Evolutionary conservation across 2,797 vertebrate genomes (phyloP).

Genomic region (Hemitrygon akajei): DNA sequence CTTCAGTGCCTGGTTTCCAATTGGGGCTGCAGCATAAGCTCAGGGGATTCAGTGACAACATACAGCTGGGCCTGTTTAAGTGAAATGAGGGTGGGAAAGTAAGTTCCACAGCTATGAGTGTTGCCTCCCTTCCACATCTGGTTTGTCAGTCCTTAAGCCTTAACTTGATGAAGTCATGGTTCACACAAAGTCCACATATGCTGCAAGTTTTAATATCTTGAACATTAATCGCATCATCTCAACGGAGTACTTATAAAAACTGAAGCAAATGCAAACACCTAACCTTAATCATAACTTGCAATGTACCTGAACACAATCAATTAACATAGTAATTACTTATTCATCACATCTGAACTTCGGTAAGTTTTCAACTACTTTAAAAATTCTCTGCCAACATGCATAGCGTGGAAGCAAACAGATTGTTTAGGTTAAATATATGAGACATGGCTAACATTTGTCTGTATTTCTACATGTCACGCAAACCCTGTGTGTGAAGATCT

Average conservation of each 20-base stretch:
- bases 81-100: constrained; percentile 7
- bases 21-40: not conserved
- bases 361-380: not conserved
- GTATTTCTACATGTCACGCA: not conserved
- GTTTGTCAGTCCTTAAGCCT: not conserved
- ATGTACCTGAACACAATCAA: not conserved
- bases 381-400: not conserved
- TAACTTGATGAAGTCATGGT: constrained; percentile 29
- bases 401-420: not conserved
- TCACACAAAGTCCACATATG: constrained; percentile 17
- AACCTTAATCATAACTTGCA: not conserved
- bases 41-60: constrained; percentile 19
- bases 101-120: not conserved
- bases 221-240: not conserved
- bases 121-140: constrained; percentile 8
- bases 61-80: constrained; percentile 18
- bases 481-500: not conserved
- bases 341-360: not conserved
- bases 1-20: not conserved
- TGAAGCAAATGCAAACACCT: not conserved
- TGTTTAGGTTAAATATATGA: not conserved
- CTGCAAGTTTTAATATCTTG: not conserved
- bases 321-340: not conserved
- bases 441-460: not conserved
- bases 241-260: not conserved